Conservation (phyloP, 2,113 vertebrate species). For the Lophius piscatorius region DNA sequence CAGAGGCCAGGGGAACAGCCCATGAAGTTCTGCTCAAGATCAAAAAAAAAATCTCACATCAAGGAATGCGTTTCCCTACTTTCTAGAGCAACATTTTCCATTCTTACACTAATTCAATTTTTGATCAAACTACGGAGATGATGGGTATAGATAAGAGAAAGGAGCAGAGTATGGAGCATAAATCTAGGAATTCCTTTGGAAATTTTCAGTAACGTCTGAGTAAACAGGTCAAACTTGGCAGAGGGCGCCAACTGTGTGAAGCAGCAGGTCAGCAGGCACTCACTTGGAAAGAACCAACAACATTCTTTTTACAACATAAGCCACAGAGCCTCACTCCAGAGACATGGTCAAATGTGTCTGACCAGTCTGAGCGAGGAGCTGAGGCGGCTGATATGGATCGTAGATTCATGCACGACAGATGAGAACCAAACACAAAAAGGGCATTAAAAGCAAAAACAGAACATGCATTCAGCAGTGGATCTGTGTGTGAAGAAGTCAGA, state of each 20-base stretch:
- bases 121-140: too few relatives aligned
- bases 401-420: neutral
- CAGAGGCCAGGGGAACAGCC: too few relatives aligned
- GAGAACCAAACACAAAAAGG: neutral
- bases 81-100: too few relatives aligned
- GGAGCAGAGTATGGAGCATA: too few relatives aligned
- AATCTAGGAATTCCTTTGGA: too few relatives aligned
- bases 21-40: too few relatives aligned
- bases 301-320: neutral
- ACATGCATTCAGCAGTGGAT: constrained; percentile 16
- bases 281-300: neutral
- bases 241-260: neutral
- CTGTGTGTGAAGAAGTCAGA: constrained; percentile 2
- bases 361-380: neutral
- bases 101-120: too few relatives aligned
- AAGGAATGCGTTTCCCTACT: too few relatives aligned
- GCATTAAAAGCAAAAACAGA: neutral
- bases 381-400: too few relatives aligned
- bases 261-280: neutral
- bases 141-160: too few relatives aligned
- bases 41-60: too few relatives aligned
- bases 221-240: constrained; percentile 12
- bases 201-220: constrained; percentile 16
- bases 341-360: neutral
- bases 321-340: neutral